A percentile compares a stretch with the other conserved stretches of the same genome.
These are phyloP conservation scores for Rhodophaea formosa DNA, from an alignment of 2,888 invertebrate genomes.

Conservation along the genomic window DNA sequence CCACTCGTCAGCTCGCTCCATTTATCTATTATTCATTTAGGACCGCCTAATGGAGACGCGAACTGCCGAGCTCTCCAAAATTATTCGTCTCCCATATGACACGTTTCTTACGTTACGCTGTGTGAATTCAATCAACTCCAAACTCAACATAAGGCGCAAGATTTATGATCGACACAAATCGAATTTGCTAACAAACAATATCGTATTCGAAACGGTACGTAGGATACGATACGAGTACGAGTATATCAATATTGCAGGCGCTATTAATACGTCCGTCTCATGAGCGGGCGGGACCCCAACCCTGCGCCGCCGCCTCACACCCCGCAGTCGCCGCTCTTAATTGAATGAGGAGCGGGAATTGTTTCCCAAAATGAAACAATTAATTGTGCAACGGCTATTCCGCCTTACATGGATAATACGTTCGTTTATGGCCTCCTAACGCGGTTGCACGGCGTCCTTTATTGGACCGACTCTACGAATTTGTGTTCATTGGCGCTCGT, in stretches of 20 bases:
- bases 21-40: slow-evolving; percentile 63
- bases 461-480: slow-evolving; percentile 79
- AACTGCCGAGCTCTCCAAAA: slow-evolving; percentile 24
- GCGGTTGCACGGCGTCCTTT: slow-evolving; percentile 80
- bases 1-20: slow-evolving; percentile 40
- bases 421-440: slow-evolving; percentile 81
- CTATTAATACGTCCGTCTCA: slow-evolving; percentile 81
- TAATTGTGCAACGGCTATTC: slow-evolving; percentile 82
- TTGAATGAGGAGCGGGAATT: slow-evolving; percentile 82
- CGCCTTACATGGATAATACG: slow-evolving; percentile 82
- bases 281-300: slow-evolving; percentile 64
- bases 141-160: slow-evolving; percentile 80
- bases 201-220: slow-evolving; percentile 76
- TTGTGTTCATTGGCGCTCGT: slow-evolving; percentile 79
- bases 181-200: slow-evolving; percentile 81
- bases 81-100: slow-evolving; percentile 26
- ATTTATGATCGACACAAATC: slow-evolving; percentile 81
- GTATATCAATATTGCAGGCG: slow-evolving; percentile 82
- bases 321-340: slow-evolving; percentile 79
- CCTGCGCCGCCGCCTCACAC: slow-evolving; percentile 43
- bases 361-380: slow-evolving; percentile 82
- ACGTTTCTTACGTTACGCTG: slow-evolving; percentile 53
- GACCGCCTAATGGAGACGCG: slow-evolving; percentile 57
- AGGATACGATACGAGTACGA: slow-evolving; percentile 76
- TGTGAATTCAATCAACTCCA: slow-evolving; percentile 74